A percentile compares a stretch with the other conserved stretches of the same genome.
Evolutionary conservation across 2,888 invertebrate species (phyloP).

Genomic region (Oscheius sp.): DNA sequence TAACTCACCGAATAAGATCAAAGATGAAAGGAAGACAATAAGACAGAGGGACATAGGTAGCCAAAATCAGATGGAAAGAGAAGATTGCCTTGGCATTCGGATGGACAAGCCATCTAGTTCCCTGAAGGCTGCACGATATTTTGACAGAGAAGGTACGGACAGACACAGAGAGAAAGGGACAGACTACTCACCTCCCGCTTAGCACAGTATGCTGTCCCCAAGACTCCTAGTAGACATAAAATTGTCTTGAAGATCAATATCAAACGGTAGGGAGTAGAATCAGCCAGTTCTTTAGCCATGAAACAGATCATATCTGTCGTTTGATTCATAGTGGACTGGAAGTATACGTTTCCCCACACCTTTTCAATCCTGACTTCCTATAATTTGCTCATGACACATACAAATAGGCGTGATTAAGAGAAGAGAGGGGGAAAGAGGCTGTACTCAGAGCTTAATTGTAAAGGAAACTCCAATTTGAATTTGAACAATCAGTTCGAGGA

Average conservation of each 20-base stretch:
- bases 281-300: slow-evolving; percentile 4
- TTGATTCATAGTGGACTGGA: too few species aligned
- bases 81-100: slow-evolving; percentile 4
- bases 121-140: neutral
- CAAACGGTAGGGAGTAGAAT: slow-evolving; percentile 3
- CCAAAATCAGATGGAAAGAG: neutral
- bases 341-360: too few species aligned
- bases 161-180: neutral
- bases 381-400: too few species aligned
- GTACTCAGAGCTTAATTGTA: too few species aligned
- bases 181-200: slow-evolving; percentile 2
- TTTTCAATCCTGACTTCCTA: too few species aligned
- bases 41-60: slow-evolving; percentile 1
- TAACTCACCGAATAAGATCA: slow-evolving; percentile 1
- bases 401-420: too few species aligned
- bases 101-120: slow-evolving; percentile 6
- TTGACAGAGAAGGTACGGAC: neutral
- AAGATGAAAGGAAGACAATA: neutral
- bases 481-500: too few species aligned
- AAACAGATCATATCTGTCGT: neutral
- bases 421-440: too few species aligned
- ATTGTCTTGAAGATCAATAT: neutral
- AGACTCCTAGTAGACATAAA: neutral
- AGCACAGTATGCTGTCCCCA: neutral
- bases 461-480: too few species aligned